Evolutionary conservation across 2,888 invertebrate genomes (phyloP), one percentile per base, ranked within the genome.

Genomic region (Julus scandinavius): DNA sequence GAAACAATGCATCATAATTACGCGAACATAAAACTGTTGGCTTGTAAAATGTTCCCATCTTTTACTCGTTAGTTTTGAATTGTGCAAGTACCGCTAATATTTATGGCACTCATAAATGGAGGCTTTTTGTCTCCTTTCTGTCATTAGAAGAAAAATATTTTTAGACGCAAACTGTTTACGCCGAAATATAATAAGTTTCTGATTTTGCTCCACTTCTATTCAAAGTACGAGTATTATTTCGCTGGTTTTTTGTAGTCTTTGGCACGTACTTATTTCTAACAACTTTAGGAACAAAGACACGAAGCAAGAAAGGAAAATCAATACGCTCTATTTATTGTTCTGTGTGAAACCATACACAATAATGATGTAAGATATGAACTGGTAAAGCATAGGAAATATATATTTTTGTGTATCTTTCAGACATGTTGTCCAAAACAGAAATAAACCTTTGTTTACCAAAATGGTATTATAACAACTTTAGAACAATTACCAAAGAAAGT

Each of bases 211-310:
- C 80, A 80, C 80, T 80, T 80, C 80, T 80, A 80, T 80, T 80
- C 80, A 80, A 80, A 80, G 80, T 80, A 38, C 80, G 80, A 80
- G 80, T 80, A 80, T 80, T 80, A 80, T 80, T 80, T 29, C 80
- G 80, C 80, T 40, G 38, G 2, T 54, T 80, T 80, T 80, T 80
- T 80, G 80, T 38, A 38, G 80, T 40, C 80, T 80, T 80, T 80
- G 80, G 80, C 80, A 80, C 80, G 80, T 80, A 80, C 80, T 80
- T 80, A 80, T 80, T 80, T 80, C 80, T 80, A 80, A 80, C 80
- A 80, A 80, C 80, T 80, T 80, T 80, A 13, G 80, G 80, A 80
- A 80, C 80, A 80, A 80, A 80, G 80, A 80, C 80, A 80, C 38
- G 80, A 4, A 80, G 38, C 80, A 80, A 80, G 80, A 80, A 80